These are phyloP conservation scores for Coenobita brevimanus DNA, from an alignment of 1,140 invertebrate genomes.

Conservation along the genomic window DNA sequence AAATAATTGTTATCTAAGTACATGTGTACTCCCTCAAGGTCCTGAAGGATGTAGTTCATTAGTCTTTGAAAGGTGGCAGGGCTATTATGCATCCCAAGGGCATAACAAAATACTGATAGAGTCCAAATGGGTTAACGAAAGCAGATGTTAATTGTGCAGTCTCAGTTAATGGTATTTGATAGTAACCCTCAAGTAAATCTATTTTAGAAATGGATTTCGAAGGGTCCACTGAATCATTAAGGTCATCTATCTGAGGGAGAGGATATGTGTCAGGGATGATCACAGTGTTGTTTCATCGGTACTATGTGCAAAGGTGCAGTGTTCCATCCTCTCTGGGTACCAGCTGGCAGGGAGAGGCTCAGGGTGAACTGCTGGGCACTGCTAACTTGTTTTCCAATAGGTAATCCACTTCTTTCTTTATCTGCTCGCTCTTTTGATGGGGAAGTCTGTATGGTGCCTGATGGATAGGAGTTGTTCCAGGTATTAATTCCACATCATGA, in stretches of 20 bases:
- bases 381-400: too few relatives aligned
- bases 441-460: neutral
- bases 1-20: neutral
- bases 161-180: too few relatives aligned
- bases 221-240: too few relatives aligned
- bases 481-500: neutral
- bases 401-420: neutral
- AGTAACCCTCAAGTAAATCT: too few relatives aligned
- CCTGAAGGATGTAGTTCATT: neutral
- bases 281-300: neutral
- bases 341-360: neutral
- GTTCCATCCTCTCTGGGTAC: too few relatives aligned
- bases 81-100: neutral
- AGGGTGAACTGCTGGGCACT: neutral
- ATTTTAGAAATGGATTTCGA: too few relatives aligned
- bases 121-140: slow-evolving; percentile 7
- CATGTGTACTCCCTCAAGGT: neutral
- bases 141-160: neutral
- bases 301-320: too few relatives aligned
- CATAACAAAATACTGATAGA: slow-evolving; percentile 13
- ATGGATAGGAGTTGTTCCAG: too few relatives aligned
- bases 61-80: neutral
- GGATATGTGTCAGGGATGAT: neutral
- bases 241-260: too few relatives aligned
- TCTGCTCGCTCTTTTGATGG: neutral